Evolutionary conservation across 53 echinoderm and acorn worm species (phyloP).

Genomic region (Pentamera pediparva): DNA sequence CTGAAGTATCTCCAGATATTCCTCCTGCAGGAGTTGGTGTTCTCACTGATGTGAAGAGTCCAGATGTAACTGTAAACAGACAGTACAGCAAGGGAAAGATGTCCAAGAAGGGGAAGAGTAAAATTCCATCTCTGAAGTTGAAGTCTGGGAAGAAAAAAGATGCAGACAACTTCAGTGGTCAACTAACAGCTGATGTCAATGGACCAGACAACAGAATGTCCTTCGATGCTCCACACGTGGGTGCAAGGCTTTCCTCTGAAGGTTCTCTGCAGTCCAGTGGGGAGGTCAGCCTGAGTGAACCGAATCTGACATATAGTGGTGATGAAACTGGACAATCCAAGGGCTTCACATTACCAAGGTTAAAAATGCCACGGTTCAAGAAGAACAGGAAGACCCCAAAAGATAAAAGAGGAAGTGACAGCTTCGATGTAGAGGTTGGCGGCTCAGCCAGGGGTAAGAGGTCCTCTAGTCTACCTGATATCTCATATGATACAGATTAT

Average conservation of each 20-base stretch:
- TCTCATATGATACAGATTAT: neutral
- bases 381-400: neutral
- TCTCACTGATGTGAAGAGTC: neutral
- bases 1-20: neutral
- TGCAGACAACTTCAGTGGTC: no score
- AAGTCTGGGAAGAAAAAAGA: slow-evolving; percentile 1
- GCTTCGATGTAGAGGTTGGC: slow-evolving; percentile 6
- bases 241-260: neutral
- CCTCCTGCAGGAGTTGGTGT: neutral
- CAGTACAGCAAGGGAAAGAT: slow-evolving; percentile 13
- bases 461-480: slow-evolving; percentile 15
- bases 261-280: neutral
- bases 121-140: neutral
- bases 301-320: slow-evolving; percentile 1
- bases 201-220: neutral
- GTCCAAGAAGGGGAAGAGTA: slow-evolving; percentile 3
- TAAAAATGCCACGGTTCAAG: slow-evolving; percentile 21
- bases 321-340: neutral
- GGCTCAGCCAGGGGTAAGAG: neutral
- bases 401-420: slow-evolving; percentile 13
- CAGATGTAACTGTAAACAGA: neutral
- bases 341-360: slow-evolving; percentile 16
- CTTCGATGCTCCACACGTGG: neutral
- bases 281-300: slow-evolving; percentile 20
- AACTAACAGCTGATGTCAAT: neutral